Evolutionary conservation across 2,113 vertebrate species (phyloP).

Genomic region (Paradisaea rubra): DNA sequence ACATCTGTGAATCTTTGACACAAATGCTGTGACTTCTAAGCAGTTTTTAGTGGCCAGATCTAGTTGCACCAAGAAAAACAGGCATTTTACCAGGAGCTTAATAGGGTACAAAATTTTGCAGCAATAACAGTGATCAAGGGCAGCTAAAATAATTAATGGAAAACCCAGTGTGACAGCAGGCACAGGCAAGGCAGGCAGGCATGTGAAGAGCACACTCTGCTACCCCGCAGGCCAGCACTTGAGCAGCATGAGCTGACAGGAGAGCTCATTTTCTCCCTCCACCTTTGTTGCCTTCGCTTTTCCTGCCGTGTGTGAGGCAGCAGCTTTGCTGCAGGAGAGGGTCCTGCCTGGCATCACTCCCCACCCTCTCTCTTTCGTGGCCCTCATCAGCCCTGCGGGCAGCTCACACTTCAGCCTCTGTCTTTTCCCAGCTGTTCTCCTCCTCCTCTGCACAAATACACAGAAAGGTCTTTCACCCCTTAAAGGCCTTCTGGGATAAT

Average conservation of each 20-base stretch:
- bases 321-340: neutral
- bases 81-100: neutral
- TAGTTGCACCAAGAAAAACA: neutral
- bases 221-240: neutral
- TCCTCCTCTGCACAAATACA: neutral
- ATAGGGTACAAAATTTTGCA: neutral
- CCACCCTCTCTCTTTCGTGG: fast-evolving
- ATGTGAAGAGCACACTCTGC: neutral
- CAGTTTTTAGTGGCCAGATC: neutral
- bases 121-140: neutral
- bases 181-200: neutral
- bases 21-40: neutral
- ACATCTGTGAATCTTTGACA: neutral
- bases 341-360: neutral
- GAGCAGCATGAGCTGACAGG: neutral
- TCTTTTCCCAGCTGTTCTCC: neutral
- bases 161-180: neutral
- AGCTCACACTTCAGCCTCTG: neutral
- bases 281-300: neutral
- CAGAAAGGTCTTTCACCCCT: neutral
- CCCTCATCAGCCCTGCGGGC: neutral
- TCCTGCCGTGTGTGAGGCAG: neutral
- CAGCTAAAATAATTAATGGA: neutral
- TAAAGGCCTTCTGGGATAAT: neutral
- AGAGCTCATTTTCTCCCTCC: neutral